Evolutionary conservation across 37 sponge, comb jelly and placozoan genomes (phyloP), one percentile per base, ranked within the genome.

Genomic region (Halichondria panicea): DNA sequence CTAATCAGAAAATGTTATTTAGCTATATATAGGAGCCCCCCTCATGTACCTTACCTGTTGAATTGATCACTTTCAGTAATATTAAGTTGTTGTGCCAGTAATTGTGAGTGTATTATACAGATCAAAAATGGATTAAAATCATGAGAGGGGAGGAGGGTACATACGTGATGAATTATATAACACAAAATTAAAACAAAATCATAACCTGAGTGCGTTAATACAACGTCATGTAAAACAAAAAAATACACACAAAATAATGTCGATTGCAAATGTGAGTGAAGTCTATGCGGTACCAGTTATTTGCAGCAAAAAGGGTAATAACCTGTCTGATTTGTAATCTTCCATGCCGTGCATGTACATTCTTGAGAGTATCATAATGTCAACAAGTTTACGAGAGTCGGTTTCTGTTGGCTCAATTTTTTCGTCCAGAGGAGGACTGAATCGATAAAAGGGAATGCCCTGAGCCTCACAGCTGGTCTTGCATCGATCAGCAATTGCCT

Each of bases 371-470:
- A 83, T 75, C 15, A 74, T 67, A 77, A 84, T 84, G 15, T 77
- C 68, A 11, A 70, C 27, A 9, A 84, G 78, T 25, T 75, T 77
- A 30, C 45, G 31, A 50, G 48, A 46, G 55, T 71, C 48, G 1
- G 78, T 84, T 30, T 56, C 77, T 44, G 63, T 48, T 5, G 78
- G 55, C 33, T 31, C 60, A 43, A 84, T 84, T 33, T 37, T 46
- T 52, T 58, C 71, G 4, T 48, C 34, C 13, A 84, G 70, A 0
- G 61, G 70, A 19, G 85, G 85, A 45, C 62, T 84, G 78, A 84
- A 84, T 5, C 85, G 78, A 52, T 76, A 84, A 64, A 77, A 84
- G n/a, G 63, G 61, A 28, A 84, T 76, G 62, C 71, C 62, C 37
- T 84, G 85, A 0, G 13, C 71, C 40, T 76, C 63, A 76, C 85